Percentiles rank a stretch among this genome's conserved stretches.
phyloP scores from a whole-genome alignment of 2,797 vertebrate species.

The Allenopithecus nigroviridis region DNA sequence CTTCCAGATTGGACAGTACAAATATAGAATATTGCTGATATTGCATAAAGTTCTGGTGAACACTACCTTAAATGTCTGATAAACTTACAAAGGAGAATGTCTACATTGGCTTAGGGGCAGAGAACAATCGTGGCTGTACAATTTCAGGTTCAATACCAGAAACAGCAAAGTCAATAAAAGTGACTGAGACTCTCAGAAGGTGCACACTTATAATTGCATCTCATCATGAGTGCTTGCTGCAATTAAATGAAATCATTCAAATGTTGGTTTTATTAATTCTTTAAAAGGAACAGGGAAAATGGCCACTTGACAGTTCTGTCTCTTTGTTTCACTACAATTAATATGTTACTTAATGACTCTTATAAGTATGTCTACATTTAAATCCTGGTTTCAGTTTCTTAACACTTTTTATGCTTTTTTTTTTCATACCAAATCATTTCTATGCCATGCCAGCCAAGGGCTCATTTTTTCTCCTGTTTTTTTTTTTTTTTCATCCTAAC shows the following conservation, averaged over 20 bases:
- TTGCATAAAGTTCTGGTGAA: background rate
- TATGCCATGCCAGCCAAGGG: background rate
- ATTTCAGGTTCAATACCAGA: conserved; percentile 42
- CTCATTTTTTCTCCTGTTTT: background rate
- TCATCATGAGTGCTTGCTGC: background rate
- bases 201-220: conserved; percentile 42
- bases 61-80: background rate
- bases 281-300: background rate
- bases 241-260: conserved; percentile 57
- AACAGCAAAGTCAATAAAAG: conserved; percentile 44
- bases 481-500: background rate
- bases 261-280: conserved; percentile 58
- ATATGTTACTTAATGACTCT: background rate
- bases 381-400: background rate
- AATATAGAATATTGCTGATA: background rate
- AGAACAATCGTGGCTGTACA: background rate
- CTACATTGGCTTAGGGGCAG: conserved; percentile 1
- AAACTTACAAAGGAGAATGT: background rate
- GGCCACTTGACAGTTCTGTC: background rate
- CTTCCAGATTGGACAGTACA: background rate
- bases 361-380: background rate
- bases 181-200: background rate
- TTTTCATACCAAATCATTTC: background rate
- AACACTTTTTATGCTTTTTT: background rate
- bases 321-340: conserved; percentile 44